phyloP scores from a whole-genome alignment of 2,113 vertebrate species.

The Sphaerodactylus townsendi region DNA sequence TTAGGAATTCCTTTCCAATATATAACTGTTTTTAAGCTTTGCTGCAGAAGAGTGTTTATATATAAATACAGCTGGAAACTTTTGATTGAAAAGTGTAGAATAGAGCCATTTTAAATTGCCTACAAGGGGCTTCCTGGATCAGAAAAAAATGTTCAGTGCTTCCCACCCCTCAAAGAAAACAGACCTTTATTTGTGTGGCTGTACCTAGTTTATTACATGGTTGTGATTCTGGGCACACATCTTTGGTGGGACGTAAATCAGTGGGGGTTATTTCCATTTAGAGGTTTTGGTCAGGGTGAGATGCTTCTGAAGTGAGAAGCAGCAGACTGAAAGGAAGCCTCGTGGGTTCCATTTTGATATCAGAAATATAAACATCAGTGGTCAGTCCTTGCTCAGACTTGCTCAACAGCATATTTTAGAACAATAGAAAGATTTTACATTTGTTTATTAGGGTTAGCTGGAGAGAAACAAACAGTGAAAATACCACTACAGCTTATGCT shows the following conservation, averaged over 20 bases:
- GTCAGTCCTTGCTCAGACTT: not conserved
- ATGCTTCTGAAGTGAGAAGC: not conserved
- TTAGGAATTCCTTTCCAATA: not conserved
- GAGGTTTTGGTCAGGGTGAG: not conserved
- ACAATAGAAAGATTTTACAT: not conserved
- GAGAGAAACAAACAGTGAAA: no score
- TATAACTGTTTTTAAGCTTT: not conserved
- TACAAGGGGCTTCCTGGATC: not conserved
- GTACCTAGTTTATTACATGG: not conserved
- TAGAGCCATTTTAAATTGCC: not conserved
- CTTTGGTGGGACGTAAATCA: conserved; percentile 2
- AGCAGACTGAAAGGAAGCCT: not conserved
- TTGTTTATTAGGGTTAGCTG: no score
- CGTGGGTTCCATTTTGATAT: not conserved
- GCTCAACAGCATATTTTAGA: not conserved
- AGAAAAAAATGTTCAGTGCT: not conserved
- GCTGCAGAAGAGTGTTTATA: not conserved
- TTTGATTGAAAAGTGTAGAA: not conserved
- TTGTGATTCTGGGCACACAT: not conserved
- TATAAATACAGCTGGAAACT: not conserved
- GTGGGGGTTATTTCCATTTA: not conserved
- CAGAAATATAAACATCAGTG: not conserved
- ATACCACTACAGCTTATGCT: no score
- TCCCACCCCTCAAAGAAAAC: not conserved
- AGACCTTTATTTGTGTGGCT: not conserved